A percentile compares a stretch with the other conserved stretches of the same genome.
Evolutionary conservation across 2,797 vertebrate species (phyloP).

Genomic region (Aphelocoma californica): DNA sequence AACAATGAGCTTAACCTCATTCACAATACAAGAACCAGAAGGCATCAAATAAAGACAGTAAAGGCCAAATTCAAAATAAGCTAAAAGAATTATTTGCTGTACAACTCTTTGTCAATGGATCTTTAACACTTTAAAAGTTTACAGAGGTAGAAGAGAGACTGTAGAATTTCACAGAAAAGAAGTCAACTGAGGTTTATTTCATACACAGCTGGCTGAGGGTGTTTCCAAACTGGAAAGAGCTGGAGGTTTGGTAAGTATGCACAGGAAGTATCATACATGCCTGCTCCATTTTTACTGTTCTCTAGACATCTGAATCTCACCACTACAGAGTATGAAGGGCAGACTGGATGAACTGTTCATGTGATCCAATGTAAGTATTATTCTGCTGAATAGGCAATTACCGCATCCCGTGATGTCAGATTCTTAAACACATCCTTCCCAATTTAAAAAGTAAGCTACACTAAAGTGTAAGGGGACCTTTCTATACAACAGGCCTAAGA

Average conservation of each 20-base stretch:
- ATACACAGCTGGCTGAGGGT: background rate
- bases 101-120: background rate
- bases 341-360: background rate
- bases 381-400: background rate
- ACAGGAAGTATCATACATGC: background rate
- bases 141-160: background rate
- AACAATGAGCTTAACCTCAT: background rate
- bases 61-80: background rate
- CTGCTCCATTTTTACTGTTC: background rate
- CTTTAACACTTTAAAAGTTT: background rate
- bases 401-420: background rate
- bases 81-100: background rate
- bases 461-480: background rate
- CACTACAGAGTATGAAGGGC: accelerated
- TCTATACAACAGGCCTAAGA: background rate
- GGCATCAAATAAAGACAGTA: background rate
- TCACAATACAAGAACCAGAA: background rate
- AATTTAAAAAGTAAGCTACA: background rate
- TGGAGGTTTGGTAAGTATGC: background rate
- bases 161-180: background rate
- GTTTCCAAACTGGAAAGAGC: background rate
- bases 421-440: background rate
- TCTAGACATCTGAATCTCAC: background rate
- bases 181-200: background rate
- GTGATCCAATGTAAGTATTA: background rate